phyloP scores from a whole-genome alignment of 2,113 vertebrate genomes.

The Hiodon alosoides region DNA sequence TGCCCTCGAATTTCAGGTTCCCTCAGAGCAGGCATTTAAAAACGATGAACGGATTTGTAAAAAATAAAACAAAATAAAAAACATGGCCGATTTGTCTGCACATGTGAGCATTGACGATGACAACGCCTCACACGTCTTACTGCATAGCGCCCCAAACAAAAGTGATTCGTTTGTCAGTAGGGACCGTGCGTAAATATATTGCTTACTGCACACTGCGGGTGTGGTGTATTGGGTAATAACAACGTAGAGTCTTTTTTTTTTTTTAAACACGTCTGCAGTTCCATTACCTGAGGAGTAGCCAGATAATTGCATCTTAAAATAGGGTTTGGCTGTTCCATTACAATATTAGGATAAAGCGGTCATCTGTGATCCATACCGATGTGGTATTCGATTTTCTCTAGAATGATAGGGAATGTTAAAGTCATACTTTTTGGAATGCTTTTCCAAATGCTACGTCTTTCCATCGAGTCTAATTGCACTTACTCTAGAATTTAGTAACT shows the following conservation, averaged over 20 bases:
- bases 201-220: constrained; percentile 40
- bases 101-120: constrained; percentile 37
- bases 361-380: background rate
- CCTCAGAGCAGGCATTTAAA: constrained; percentile 13
- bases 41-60: constrained; percentile 31
- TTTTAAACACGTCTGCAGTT: constrained; percentile 14
- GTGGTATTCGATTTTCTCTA: background rate
- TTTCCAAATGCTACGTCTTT: constrained; percentile 36
- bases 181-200: constrained; percentile 47
- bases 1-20: constrained; percentile 28
- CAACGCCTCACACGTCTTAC: constrained; percentile 47
- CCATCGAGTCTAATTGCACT: constrained; percentile 68
- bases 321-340: background rate
- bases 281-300: constrained; percentile 14
- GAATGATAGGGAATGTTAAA: background rate
- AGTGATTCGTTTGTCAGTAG: constrained; percentile 28
- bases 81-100: constrained; percentile 27
- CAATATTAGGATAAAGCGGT: background rate
- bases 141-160: constrained; percentile 57
- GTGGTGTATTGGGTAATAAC: no score
- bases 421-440: constrained; percentile 46
- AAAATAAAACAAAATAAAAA: constrained; percentile 33
- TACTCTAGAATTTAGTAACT: constrained; percentile 45
- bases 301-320: background rate
- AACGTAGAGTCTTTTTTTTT: background rate